phyloP scores from a whole-genome alignment of 2,797 vertebrate species.

The Sebastes kiyomatsui region DNA sequence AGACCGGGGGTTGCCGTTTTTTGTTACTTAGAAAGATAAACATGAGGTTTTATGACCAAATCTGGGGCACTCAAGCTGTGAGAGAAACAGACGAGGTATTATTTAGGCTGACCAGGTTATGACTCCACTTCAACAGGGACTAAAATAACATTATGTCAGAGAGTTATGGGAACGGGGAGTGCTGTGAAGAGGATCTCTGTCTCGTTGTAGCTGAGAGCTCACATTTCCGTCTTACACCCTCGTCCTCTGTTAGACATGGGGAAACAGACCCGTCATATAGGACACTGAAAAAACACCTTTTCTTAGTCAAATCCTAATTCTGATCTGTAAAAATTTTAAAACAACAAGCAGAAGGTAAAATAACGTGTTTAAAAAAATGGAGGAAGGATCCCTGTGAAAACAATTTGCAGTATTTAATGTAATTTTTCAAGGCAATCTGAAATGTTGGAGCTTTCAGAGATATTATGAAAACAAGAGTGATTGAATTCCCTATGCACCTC shows the following conservation, averaged over 20 bases:
- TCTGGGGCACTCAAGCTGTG: conserved; percentile 37
- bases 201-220: conserved; percentile 19
- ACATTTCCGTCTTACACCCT: conserved; percentile 18
- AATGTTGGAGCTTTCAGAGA: not conserved
- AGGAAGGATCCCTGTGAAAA: conserved; percentile 25
- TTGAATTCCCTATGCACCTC: not conserved
- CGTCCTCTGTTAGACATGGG: conserved; percentile 7
- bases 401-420: conserved; percentile 27
- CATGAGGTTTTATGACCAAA: conserved; percentile 63
- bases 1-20: conserved; percentile 27
- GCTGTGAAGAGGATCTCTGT: conserved; percentile 17
- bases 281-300: conserved; percentile 15
- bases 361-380: not conserved
- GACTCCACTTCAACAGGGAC: conserved; percentile 54
- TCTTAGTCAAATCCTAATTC: not conserved
- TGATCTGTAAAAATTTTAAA: conserved; percentile 15
- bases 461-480: conserved; percentile 23
- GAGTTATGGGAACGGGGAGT: conserved; percentile 67
- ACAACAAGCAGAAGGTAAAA: conserved; percentile 12
- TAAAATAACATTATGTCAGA: conserved; percentile 77
- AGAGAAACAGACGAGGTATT: conserved; percentile 55
- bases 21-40: conserved; percentile 53
- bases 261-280: not conserved
- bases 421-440: conserved; percentile 23
- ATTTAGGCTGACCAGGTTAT: conserved; percentile 61